Conservation (phyloP, 2,113 vertebrate genomes). For the Lipotes vexillifer region DNA sequence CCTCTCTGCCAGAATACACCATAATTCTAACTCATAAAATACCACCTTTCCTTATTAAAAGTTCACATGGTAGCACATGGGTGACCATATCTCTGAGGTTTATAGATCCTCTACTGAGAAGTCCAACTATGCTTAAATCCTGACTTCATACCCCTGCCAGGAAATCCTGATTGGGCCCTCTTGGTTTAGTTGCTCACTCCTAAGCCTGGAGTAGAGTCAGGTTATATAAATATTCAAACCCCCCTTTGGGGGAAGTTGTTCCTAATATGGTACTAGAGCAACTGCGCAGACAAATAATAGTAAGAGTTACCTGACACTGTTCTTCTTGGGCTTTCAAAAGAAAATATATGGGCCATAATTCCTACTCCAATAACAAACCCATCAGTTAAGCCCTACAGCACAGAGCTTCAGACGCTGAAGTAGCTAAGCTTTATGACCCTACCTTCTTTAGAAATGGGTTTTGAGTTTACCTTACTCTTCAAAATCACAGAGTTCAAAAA, state of each 20-base stretch:
- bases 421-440: background rate
- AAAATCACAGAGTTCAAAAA: background rate
- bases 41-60: background rate
- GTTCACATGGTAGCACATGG: background rate
- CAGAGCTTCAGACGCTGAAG: background rate
- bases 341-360: background rate
- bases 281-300: background rate
- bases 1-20: background rate
- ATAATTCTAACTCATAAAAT: background rate
- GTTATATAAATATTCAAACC: background rate
- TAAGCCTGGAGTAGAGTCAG: background rate
- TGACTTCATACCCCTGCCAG: background rate
- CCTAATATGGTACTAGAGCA: background rate
- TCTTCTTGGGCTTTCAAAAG: background rate
- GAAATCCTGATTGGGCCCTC: background rate
- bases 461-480: background rate
- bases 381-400: background rate
- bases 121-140: background rate
- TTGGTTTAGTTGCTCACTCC: background rate
- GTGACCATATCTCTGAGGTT: background rate
- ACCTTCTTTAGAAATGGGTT: background rate
- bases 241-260: background rate
- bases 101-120: background rate
- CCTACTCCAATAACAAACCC: background rate
- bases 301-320: background rate